Percentiles rank a stretch among this genome's conserved stretches.
Conservation (phyloP, 2,797 vertebrate genomes). For the Fringilla coelebs region DNA sequence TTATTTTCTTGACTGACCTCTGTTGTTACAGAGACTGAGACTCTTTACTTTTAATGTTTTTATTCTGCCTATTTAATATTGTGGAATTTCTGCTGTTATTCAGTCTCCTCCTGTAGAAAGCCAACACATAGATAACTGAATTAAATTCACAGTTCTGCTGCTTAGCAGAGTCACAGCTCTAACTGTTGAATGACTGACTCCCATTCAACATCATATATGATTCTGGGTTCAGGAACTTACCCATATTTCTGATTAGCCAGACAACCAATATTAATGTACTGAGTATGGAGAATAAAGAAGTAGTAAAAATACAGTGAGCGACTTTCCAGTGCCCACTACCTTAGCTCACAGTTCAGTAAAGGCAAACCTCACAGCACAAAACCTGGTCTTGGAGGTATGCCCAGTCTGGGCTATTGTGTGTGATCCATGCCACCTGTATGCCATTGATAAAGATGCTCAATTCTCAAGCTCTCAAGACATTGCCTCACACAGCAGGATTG, state of each 20-base stretch:
- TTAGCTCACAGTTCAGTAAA: neutral
- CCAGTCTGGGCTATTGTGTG: neutral
- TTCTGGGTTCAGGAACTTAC: neutral
- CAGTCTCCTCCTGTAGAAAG: neutral
- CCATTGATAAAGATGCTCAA: neutral
- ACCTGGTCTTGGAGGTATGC: neutral
- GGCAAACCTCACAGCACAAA: neutral
- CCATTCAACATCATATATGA: neutral
- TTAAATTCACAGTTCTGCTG: neutral
- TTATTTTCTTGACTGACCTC: neutral
- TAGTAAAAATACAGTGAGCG: neutral
- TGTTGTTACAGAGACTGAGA: neutral
- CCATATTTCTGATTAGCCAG: neutral
- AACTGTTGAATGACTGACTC: neutral
- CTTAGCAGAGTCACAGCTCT: neutral
- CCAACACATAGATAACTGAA: neutral
- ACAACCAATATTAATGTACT: neutral
- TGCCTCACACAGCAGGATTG: neutral
- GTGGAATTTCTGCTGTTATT: neutral
- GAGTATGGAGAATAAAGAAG: neutral
- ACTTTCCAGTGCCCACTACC: neutral
- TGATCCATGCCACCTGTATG: neutral
- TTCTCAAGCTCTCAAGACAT: neutral
- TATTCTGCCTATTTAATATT: neutral
- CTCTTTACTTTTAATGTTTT: neutral